Conservation (phyloP, 2,113 vertebrate genomes). For the Ictalurus furcatus region DNA sequence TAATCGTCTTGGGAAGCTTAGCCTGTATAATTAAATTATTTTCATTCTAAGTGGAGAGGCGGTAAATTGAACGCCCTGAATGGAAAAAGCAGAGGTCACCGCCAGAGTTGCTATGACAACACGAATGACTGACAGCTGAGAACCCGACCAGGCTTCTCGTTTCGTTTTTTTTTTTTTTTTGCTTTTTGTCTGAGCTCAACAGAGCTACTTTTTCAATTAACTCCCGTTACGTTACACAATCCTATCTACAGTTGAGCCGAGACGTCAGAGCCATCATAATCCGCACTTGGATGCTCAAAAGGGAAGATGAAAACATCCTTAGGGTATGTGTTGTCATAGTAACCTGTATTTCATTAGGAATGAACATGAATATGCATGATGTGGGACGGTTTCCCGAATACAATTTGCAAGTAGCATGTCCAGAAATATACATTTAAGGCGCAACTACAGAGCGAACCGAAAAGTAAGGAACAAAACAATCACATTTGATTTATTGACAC, state of each 20-base stretch:
- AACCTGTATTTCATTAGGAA: background rate
- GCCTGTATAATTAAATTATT: slow-evolving; percentile 17
- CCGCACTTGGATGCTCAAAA: background rate
- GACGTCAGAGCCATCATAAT: slow-evolving; percentile 10
- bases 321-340: slow-evolving; percentile 5
- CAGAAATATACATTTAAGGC: background rate
- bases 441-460: background rate
- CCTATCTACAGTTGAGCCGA: background rate
- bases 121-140: slow-evolving; percentile 22
- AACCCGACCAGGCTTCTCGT: background rate
- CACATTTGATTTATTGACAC: background rate
- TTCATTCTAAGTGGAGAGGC: slow-evolving; percentile 9
- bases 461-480: background rate
- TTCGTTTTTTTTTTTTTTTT: background rate
- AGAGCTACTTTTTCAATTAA: slow-evolving; percentile 25
- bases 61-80: background rate
- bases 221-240: background rate
- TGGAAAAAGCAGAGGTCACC: background rate
- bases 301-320: background rate
- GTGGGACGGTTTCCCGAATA: background rate
- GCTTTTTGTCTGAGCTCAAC: background rate
- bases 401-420: background rate
- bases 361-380: background rate
- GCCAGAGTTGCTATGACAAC: slow-evolving; percentile 17
- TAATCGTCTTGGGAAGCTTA: background rate